phyloP scores from a whole-genome alignment of 2,888 invertebrate genomes.

The Tricholauxania praeusta region DNA sequence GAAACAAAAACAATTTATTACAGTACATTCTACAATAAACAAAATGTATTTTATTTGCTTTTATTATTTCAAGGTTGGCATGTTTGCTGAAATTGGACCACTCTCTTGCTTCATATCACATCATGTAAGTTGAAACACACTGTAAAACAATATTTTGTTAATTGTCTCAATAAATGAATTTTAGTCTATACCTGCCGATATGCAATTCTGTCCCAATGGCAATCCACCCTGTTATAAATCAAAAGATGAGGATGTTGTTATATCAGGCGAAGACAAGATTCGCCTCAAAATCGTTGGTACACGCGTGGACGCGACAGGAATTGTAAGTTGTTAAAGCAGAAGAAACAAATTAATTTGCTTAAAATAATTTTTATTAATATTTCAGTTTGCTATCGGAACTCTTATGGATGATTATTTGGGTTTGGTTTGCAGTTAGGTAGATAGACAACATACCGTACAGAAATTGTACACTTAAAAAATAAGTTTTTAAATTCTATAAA shows the following conservation, averaged over 20 bases:
- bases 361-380: conserved; percentile 52
- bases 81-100: conserved; percentile 99
- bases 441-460: background rate
- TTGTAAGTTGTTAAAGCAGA: conserved; percentile 77
- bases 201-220: conserved; percentile 99
- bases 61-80: conserved; percentile 80
- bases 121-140: conserved; percentile 76
- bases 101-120: conserved; percentile 98
- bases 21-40: background rate
- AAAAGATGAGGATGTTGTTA: conserved; percentile 97
- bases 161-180: conserved; percentile 43
- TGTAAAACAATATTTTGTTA: background rate
- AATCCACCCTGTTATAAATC: conserved; percentile 99
- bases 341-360: conserved; percentile 1
- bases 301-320: conserved; percentile 97
- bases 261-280: conserved; percentile 97
- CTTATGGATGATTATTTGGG: conserved; percentile 99
- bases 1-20: too few relatives aligned
- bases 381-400: conserved; percentile 98
- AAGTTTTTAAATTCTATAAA: conserved; percentile 33
- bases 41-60: conserved; percentile 14
- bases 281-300: conserved; percentile 98
- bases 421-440: conserved; percentile 70
- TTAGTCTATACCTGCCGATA: conserved; percentile 97
- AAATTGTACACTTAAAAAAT: background rate